Evolutionary conservation across 2,888 invertebrate species (phyloP).

Genomic region (Dexiosoma caninum): DNA sequence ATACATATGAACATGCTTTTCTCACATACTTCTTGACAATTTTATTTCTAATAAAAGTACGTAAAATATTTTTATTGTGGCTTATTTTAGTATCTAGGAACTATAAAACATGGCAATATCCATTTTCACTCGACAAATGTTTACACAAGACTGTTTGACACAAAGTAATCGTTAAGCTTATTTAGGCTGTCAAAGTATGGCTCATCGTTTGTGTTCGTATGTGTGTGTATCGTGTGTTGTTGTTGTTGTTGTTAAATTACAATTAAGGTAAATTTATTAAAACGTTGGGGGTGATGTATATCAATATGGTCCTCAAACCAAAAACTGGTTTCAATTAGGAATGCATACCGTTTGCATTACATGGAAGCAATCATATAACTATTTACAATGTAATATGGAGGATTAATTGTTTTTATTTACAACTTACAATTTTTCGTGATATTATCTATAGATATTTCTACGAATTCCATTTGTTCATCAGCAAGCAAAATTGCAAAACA

Average conservation of each 20-base stretch:
- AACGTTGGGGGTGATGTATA: not conserved
- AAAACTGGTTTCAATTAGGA: too few species aligned
- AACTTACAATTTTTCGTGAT: too few species aligned
- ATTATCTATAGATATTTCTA: too few species aligned
- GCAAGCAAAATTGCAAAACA: too few species aligned
- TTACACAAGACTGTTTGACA: conserved; percentile 34
- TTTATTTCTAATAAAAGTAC: not conserved
- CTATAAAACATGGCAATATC: not conserved
- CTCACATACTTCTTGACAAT: not conserved
- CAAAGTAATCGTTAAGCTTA: conserved; percentile 22
- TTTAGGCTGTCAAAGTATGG: conserved; percentile 23
- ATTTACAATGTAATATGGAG: too few species aligned
- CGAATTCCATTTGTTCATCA: too few species aligned
- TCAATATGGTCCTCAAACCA: not conserved
- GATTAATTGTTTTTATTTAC: too few species aligned
- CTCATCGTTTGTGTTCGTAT: not conserved
- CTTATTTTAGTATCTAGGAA: not conserved
- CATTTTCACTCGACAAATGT: conserved; percentile 31
- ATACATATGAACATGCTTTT: conserved; percentile 24
- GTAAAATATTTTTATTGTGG: not conserved
- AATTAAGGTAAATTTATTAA: conserved; percentile 41
- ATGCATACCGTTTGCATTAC: too few species aligned
- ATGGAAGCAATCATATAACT: too few species aligned
- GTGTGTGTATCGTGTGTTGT: too few species aligned
- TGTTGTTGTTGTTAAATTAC: conserved; percentile 33